Evolutionary conservation across 2,113 vertebrate species (phyloP).

Genomic region (Mandrillus leucophaeus): DNA sequence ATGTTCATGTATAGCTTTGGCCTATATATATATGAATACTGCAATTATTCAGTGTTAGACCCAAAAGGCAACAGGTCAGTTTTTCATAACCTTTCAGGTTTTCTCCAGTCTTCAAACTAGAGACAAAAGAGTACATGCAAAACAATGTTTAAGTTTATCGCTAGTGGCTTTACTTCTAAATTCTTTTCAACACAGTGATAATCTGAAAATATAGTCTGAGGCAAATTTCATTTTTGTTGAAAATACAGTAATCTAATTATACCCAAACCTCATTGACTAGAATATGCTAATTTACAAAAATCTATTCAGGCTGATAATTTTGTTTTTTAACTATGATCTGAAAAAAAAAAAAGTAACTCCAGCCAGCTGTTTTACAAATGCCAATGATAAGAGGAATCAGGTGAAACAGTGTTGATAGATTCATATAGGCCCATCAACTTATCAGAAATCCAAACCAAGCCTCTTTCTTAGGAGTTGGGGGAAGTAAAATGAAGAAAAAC

Average conservation of each 20-base stretch:
- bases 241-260: conserved; percentile 1
- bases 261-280: background rate
- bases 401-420: background rate
- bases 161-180: background rate
- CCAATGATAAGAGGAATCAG: background rate
- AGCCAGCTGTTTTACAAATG: background rate
- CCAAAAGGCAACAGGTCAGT: background rate
- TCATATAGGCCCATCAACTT: background rate
- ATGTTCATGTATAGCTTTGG: background rate
- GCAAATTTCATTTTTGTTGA: background rate
- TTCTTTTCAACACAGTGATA: background rate
- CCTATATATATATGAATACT: background rate
- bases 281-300: background rate
- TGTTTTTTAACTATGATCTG: background rate
- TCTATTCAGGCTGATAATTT: background rate
- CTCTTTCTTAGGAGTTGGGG: background rate
- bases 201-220: background rate
- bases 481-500: background rate
- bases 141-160: background rate
- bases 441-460: background rate
- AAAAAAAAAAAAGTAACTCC: background rate
- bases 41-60: background rate
- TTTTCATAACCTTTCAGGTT: background rate
- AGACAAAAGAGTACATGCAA: background rate
- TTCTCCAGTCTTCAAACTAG: background rate